Percentiles rank a stretch among this genome's conserved stretches.
Evolutionary conservation across 2,888 invertebrate genomes (phyloP).

Genomic region (Drosophila stalkeri): DNA sequence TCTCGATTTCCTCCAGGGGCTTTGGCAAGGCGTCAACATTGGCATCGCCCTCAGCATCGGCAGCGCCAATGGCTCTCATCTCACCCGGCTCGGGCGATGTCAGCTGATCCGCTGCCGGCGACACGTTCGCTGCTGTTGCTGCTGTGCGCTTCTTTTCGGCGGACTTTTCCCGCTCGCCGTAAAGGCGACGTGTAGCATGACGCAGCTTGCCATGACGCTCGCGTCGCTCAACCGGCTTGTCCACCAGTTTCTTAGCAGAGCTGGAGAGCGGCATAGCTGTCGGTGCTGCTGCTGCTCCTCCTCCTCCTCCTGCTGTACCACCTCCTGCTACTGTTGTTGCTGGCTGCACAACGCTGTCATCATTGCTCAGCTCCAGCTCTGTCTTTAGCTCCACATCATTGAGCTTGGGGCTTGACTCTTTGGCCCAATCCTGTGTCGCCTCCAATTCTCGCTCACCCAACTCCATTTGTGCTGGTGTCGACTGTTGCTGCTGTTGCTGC

Average conservation of each 20-base stretch:
- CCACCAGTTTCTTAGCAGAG: constrained; percentile 45
- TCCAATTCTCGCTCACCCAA: constrained; percentile 28
- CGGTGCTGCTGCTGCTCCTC: neutral
- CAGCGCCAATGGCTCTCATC: neutral
- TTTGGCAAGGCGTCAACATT: constrained; percentile 57
- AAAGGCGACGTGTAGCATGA: constrained; percentile 64
- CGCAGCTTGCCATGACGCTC: constrained; percentile 76
- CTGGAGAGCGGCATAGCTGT: constrained; percentile 22
- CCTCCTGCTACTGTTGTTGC: neutral
- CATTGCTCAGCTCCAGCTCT: constrained; percentile 44
- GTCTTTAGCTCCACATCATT: constrained; percentile 41
- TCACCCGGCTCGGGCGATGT: constrained; percentile 1
- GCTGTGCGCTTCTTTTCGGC: constrained; percentile 41
- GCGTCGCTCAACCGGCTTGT: constrained; percentile 66
- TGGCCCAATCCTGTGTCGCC: constrained; percentile 53
- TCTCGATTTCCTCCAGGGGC: constrained; percentile 81
- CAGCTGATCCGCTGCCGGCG: neutral
- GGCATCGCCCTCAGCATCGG: neutral
- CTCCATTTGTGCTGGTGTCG: constrained; percentile 21
- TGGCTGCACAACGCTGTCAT: constrained; percentile 26
- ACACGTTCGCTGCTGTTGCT: constrained; percentile 2
- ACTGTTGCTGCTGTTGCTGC: constrained; percentile 32
- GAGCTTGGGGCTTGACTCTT: constrained; percentile 14
- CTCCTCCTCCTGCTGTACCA: neutral
- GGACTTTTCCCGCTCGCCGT: constrained; percentile 55